phyloP scores from a whole-genome alignment of 2,888 invertebrate genomes.

The Drosophila paranaensis region DNA sequence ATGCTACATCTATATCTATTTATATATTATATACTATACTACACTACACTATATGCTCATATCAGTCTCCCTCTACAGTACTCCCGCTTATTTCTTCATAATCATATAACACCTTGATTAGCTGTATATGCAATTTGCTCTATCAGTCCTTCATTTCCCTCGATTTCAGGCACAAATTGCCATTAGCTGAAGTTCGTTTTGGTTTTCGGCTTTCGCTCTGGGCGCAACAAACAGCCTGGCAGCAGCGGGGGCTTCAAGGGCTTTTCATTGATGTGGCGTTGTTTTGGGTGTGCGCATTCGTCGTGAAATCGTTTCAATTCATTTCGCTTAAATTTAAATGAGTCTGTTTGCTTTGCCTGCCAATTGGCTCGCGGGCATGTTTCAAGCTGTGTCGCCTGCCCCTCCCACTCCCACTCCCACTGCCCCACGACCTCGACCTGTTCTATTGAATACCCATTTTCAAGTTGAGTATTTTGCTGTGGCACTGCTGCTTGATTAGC shows the following conservation, averaged over 20 bases:
- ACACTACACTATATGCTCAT: too few species aligned
- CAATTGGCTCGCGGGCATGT: constrained; percentile 58
- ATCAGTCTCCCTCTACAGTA: too few species aligned
- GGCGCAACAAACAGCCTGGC: constrained; percentile 42
- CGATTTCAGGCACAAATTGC: constrained; percentile 24
- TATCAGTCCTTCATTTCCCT: constrained; percentile 2
- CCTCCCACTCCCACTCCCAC: background rate
- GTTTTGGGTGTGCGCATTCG: constrained; percentile 42
- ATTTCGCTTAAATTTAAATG: constrained; percentile 63
- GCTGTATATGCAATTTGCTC: background rate
- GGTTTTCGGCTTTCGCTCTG: constrained; percentile 17
- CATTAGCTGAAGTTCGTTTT: constrained; percentile 25
- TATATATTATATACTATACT: too few species aligned
- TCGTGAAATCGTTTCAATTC: constrained; percentile 49
- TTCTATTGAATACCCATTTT: constrained; percentile 61
- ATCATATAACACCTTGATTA: background rate
- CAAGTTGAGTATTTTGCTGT: constrained; percentile 14
- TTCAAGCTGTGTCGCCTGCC: constrained; percentile 8
- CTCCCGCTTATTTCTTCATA: too few species aligned
- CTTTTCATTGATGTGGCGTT: constrained; percentile 32
- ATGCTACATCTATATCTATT: too few species aligned
- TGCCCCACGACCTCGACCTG: background rate
- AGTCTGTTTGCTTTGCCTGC: constrained; percentile 33
- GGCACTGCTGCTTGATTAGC: constrained; percentile 11
- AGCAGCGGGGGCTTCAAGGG: constrained; percentile 53